Evolutionary conservation across 2,113 vertebrate species (phyloP), one percentile per base, ranked within the genome.

Genomic region (Pontoporia blainvillei): DNA sequence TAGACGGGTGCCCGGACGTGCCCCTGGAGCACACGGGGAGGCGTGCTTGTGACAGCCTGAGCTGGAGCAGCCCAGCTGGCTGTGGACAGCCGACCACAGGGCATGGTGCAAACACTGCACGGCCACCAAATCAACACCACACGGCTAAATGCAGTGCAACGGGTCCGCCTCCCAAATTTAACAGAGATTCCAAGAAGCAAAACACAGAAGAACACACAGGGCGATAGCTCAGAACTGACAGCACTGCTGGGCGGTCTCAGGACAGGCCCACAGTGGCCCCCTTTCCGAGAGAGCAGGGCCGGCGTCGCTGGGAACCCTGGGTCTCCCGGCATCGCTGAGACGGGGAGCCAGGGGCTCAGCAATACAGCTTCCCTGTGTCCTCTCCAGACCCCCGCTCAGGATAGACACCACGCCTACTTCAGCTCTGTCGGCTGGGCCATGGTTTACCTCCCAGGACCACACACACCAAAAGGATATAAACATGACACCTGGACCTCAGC

Each of bases 1-100:
- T 0, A n/a, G 62, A 39, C 3, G 3, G 0, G 5, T 0, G 0
- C 66, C 41, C 5, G 0, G 46, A 21, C n/a, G 7, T 36, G 36
- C 29, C 44, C 39, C 14, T 1, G 39, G 11, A 25, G 11, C 31
- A 9, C 1, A 7, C 1, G 0, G 21, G 36, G 21, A 18, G 8
- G 3, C 12, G 9, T 5, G 39, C 46, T 66, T 9, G 0, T 12
- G 6, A 36, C 39, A 31, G 87, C 79, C 44, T 41, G 44, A 62
- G 25, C 41, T 1, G 17, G 44, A 62, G 10, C 59, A 52, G 9
- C 6, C 9, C 20, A 13, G 25, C 5, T 1, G 36, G 41, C 52
- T 0, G 2, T 29, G 62, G 29, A 12, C 0, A 52, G 52, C 52
- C 5, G 15, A 6, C 52, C 52, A 52, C 52, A 18, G 52, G 52